Percentiles rank a stretch among this genome's conserved stretches.
Conservation (phyloP, 2,113 vertebrate species). For the Aegotheles bennettii region DNA sequence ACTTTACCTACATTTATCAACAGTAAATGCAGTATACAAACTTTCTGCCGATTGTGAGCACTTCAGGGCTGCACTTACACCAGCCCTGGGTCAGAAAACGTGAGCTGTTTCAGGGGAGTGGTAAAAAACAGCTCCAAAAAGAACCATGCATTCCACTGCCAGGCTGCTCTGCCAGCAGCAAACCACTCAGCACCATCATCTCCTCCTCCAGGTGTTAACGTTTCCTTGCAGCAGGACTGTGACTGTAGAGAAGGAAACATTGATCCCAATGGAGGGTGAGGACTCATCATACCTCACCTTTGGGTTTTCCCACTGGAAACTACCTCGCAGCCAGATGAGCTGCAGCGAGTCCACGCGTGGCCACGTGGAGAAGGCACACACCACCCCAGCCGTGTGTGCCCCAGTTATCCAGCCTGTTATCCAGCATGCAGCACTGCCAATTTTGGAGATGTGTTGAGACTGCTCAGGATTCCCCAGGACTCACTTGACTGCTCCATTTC, state of each 20-base stretch:
- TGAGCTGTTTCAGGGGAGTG: neutral
- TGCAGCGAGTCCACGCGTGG: fast-evolving
- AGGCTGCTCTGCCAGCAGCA: neutral
- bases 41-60: neutral
- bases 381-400: fast-evolving
- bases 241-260: fast-evolving
- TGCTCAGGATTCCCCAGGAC: neutral
- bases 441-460: neutral
- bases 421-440: too few species aligned
- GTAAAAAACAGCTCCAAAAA: neutral
- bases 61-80: neutral
- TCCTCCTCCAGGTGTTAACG: neutral
- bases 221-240: neutral
- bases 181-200: fast-evolving
- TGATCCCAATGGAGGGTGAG: fast-evolving
- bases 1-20: neutral
- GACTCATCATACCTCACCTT: too few species aligned
- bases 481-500: neutral
- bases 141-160: neutral
- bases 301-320: neutral
- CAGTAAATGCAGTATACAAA: neutral
- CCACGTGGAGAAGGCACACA: fast-evolving
- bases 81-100: neutral
- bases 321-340: neutral
- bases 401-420: too few species aligned